Evolutionary conservation across 2,888 invertebrate species (phyloP).

Genomic region (Oscheius myriophilus): DNA sequence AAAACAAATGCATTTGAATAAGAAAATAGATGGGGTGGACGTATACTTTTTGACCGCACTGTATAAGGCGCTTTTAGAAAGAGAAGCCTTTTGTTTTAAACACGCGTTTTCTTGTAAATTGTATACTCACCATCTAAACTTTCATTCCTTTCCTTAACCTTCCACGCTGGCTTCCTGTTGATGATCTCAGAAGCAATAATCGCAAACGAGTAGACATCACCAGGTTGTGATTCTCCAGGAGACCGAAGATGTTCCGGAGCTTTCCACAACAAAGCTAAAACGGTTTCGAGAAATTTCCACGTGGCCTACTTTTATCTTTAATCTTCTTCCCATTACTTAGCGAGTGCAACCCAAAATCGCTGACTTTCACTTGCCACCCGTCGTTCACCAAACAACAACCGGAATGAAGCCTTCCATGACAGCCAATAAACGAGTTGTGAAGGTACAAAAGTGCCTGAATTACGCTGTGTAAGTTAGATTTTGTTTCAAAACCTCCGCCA

Average conservation of each 20-base stretch:
- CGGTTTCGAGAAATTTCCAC: no score
- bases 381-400: conserved; percentile 61
- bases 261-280: conserved; percentile 51
- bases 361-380: conserved; percentile 56
- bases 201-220: conserved; percentile 65
- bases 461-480: neutral
- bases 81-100: no score
- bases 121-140: conserved; percentile 42
- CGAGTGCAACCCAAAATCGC: conserved; percentile 41
- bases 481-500: conserved; percentile 11
- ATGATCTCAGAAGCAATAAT: conserved; percentile 63
- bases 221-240: conserved; percentile 44
- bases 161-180: conserved; percentile 62
- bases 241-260: conserved; percentile 61
- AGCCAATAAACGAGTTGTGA: conserved; percentile 47
- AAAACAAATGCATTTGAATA: no score
- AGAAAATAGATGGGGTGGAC: no score
- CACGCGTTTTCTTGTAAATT: neutral
- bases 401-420: conserved; percentile 55
- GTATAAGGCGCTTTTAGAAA: no score
- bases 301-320: conserved; percentile 26
- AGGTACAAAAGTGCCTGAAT: conserved; percentile 54
- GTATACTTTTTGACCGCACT: no score
- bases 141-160: conserved; percentile 52
- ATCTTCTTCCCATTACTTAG: conserved; percentile 40